A percentile compares a stretch with the other conserved stretches of the same genome.
phyloP scores from a whole-genome alignment of 2,888 invertebrate genomes.

The Platerodrilus igneus region DNA sequence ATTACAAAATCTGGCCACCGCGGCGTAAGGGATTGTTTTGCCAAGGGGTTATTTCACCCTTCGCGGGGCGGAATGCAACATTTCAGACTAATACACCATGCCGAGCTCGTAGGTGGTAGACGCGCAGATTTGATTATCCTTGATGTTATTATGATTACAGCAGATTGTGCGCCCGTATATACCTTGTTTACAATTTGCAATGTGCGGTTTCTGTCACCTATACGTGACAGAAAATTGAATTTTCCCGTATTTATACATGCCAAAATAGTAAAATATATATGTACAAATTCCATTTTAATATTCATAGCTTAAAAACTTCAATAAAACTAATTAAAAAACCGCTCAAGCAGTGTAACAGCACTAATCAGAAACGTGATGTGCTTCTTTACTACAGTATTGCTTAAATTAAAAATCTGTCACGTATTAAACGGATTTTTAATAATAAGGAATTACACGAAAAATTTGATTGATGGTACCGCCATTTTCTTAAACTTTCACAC shows the following conservation, averaged over 20 bases:
- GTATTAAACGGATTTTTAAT: slow-evolving; percentile 10
- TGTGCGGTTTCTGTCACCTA: slow-evolving; percentile 23
- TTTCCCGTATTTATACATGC: slow-evolving; percentile 8
- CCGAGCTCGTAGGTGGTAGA: slow-evolving; percentile 25
- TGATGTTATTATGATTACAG: slow-evolving; percentile 29
- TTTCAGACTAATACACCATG: slow-evolving; percentile 25
- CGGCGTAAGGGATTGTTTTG: slow-evolving; percentile 25
- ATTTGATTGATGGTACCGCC: no score
- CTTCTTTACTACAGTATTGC: slow-evolving; percentile 11
- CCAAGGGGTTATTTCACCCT: slow-evolving; percentile 18
- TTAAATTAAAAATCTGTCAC: slow-evolving; percentile 17
- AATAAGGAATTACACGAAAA: slow-evolving; percentile 6
- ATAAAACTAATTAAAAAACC: slow-evolving; percentile 19
- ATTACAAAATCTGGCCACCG: slow-evolving; percentile 27
- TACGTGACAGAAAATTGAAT: slow-evolving; percentile 23
- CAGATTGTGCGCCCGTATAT: slow-evolving; percentile 23
- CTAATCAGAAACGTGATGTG: slow-evolving; percentile 18
- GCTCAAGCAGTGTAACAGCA: slow-evolving; percentile 17
- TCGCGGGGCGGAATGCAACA: slow-evolving; percentile 19
- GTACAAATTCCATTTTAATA: slow-evolving; percentile 12
- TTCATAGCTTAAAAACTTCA: slow-evolving; percentile 10
- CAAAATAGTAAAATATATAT: slow-evolving; percentile 7
- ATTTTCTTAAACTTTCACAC: no score
- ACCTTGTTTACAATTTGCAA: slow-evolving; percentile 25
- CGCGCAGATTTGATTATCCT: slow-evolving; percentile 28